A percentile compares a stretch with the other conserved stretches of the same genome.
These are phyloP conservation scores for Criorhina ranunculi DNA, from an alignment of 2,888 invertebrate genomes.

Conservation along the genomic window DNA sequence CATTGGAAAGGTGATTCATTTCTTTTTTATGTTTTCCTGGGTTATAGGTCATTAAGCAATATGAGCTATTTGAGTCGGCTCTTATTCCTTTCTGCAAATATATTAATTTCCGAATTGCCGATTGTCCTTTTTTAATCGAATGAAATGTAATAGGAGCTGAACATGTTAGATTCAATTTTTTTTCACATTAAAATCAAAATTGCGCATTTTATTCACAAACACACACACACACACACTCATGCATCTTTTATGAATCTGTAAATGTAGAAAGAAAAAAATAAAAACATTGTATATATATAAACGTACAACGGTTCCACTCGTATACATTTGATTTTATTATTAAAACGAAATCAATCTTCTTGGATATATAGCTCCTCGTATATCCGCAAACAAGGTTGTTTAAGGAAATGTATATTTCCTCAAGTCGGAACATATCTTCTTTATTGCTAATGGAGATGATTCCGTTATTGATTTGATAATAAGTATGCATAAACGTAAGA, in stretches of 20 bases:
- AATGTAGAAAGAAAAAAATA: neutral
- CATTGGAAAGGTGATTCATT: too few relatives aligned
- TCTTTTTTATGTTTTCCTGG: too few relatives aligned
- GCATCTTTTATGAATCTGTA: constrained; percentile 24
- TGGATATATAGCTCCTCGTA: constrained; percentile 15
- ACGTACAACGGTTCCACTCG: neutral
- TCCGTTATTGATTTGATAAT: constrained; percentile 27
- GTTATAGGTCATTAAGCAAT: too few relatives aligned
- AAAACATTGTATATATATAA: neutral
- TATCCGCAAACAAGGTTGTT: constrained; percentile 41
- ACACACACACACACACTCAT: neutral
- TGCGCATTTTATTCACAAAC: neutral
- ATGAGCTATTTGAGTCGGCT: too few relatives aligned
- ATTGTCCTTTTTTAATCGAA: too few relatives aligned
- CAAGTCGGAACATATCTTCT: constrained; percentile 33
- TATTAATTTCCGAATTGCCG: too few relatives aligned
- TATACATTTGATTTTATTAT: constrained; percentile 35
- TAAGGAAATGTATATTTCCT: constrained; percentile 41
- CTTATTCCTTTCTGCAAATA: too few relatives aligned
- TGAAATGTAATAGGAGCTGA: too few relatives aligned
- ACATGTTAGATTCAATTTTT: too few relatives aligned
- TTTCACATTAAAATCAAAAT: constrained; percentile 13
- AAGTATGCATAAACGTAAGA: constrained; percentile 17
- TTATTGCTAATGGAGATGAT: constrained; percentile 52
- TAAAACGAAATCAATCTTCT: constrained; percentile 39